These are phyloP conservation scores for Podarcis muralis DNA, from an alignment of 2,113 vertebrate genomes.

Conservation along the genomic window DNA sequence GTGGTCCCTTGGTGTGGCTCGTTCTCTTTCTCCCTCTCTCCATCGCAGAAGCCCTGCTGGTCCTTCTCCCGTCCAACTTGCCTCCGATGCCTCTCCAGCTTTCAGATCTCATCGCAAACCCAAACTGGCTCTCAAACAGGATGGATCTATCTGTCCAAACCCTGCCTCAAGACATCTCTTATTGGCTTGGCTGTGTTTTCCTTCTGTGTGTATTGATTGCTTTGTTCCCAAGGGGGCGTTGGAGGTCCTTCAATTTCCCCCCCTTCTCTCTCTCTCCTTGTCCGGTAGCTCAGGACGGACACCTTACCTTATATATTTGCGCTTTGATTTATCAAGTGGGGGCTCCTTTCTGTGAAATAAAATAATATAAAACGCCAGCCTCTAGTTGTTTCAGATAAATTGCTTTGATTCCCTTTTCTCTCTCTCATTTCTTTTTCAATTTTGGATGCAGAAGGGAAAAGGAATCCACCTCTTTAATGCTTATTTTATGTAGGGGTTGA, in stretches of 20 bases:
- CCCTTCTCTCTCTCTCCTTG: background rate
- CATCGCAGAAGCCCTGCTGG: background rate
- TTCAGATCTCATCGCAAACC: background rate
- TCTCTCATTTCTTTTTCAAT: background rate
- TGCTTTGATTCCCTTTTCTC: background rate
- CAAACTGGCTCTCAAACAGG: background rate
- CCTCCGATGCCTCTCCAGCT: background rate
- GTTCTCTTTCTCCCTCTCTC: background rate
- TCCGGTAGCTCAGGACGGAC: background rate
- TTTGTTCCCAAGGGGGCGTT: slow-evolving; percentile 30
- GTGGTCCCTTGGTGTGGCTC: background rate
- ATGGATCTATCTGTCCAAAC: too few species aligned
- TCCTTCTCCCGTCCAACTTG: background rate
- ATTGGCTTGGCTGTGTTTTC: background rate
- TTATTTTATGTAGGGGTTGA: background rate
- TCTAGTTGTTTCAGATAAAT: background rate
- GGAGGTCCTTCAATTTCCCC: background rate
- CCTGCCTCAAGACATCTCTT: background rate
- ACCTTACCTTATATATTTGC: background rate
- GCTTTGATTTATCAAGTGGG: background rate
- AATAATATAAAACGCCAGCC: background rate
- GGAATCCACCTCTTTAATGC: background rate
- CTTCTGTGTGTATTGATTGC: background rate
- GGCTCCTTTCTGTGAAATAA: background rate
- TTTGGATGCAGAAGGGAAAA: background rate